Percentiles rank a stretch among this genome's conserved stretches.
These are phyloP conservation scores for Parelbella ahira DNA, from an alignment of 2,888 invertebrate genomes.

Conservation along the genomic window DNA sequence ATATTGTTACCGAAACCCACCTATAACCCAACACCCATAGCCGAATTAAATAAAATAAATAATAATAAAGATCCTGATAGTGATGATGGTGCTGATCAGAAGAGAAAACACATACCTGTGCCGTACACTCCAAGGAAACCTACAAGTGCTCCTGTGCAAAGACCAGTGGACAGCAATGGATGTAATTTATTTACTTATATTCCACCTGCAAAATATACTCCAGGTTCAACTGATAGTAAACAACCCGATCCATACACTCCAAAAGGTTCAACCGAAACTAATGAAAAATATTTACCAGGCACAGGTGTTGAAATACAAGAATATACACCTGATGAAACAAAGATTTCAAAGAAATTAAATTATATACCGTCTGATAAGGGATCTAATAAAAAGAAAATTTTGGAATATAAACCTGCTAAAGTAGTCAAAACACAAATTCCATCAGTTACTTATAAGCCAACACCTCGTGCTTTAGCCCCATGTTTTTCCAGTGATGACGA, in stretches of 20 bases:
- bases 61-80: conserved; percentile 48
- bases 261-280: conserved; percentile 55
- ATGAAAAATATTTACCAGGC: conserved; percentile 66
- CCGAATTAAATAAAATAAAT: conserved; percentile 77
- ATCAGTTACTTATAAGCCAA: conserved; percentile 66
- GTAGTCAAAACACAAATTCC: conserved; percentile 49
- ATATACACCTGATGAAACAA: conserved; percentile 56
- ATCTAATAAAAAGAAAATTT: conserved; percentile 57
- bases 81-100: conserved; percentile 57
- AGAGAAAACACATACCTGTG: conserved; percentile 71
- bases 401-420: conserved; percentile 70
- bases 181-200: conserved; percentile 65
- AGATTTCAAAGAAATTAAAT: conserved; percentile 47
- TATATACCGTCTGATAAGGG: conserved; percentile 71
- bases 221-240: conserved; percentile 55
- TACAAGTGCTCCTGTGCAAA: conserved; percentile 53
- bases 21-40: conserved; percentile 84
- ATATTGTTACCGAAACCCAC: conserved; percentile 61
- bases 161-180: conserved; percentile 58
- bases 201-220: conserved; percentile 64
- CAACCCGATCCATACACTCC: conserved; percentile 65
- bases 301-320: conserved; percentile 56
- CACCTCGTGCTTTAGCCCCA: conserved; percentile 64
- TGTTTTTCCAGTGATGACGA: conserved; percentile 78
- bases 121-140: conserved; percentile 76